Conservation (phyloP, 37 sponge, comb jelly and placozoan species). For the Tethya wilhelma region DNA sequence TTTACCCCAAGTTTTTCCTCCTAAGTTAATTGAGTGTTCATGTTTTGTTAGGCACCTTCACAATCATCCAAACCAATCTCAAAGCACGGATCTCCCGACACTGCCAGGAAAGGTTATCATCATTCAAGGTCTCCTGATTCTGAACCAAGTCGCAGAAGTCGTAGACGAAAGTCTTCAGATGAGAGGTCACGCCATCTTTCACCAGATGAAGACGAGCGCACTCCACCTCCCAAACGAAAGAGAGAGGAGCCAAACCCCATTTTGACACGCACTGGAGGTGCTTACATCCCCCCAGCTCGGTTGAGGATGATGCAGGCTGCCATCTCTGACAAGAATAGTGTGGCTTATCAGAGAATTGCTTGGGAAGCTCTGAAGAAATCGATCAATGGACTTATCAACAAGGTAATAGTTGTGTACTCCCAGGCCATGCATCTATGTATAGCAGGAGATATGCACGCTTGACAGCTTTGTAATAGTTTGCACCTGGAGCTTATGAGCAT, state of each 20-base stretch:
- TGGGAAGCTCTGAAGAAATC: constrained; percentile 99
- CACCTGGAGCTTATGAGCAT: background rate
- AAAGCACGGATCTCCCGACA: no score
- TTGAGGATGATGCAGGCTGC: constrained; percentile 92
- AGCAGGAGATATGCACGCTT: background rate
- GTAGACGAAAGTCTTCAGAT: no score
- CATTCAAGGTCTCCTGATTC: no score
- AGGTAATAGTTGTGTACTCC: constrained; percentile 64
- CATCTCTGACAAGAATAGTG: constrained; percentile 93
- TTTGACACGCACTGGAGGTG: constrained; percentile 84
- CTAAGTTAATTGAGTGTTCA: no score
- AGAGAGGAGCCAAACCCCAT: constrained; percentile 61
- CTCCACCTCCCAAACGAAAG: constrained; percentile 37
- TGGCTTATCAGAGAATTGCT: constrained; percentile 87
- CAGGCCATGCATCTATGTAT: background rate
- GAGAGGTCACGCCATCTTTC: no score
- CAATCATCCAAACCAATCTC: no score
- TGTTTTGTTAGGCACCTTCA: no score
- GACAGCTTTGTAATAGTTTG: background rate
- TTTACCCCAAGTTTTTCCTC: no score
- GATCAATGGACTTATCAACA: constrained; percentile 98
- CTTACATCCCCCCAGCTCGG: constrained; percentile 96
- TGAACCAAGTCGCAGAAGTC: no score
- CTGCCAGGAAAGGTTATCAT: no score
- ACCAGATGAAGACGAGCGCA: no score